Conservation (phyloP, 1,140 invertebrate genomes). For the Penaeus indicus region DNA sequence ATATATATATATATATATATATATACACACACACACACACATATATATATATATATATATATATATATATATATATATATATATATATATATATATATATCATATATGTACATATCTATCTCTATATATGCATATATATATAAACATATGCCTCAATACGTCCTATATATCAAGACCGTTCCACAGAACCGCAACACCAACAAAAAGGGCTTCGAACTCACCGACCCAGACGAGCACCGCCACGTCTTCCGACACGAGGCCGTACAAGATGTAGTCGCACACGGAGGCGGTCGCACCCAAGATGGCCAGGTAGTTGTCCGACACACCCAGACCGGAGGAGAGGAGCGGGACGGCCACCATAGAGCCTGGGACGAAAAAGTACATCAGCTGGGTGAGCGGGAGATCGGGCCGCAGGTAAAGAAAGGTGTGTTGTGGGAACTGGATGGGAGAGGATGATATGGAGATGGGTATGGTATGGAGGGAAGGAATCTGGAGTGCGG, state of each 20-base stretch:
- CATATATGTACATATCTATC: not conserved
- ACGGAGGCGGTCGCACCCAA: slow-evolving; percentile 59
- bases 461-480: too few relatives aligned
- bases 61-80: too few relatives aligned
- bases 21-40: too few relatives aligned
- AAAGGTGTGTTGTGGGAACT: not conserved
- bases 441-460: not conserved
- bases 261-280: slow-evolving; percentile 61
- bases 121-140: too few relatives aligned
- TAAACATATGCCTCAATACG: too few relatives aligned
- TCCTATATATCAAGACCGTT: not conserved
- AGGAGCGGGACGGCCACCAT: slow-evolving; percentile 60
- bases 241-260: slow-evolving; percentile 43
- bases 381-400: not conserved
- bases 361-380: slow-evolving; percentile 51
- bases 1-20: too few relatives aligned
- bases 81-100: too few relatives aligned
- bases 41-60: too few relatives aligned
- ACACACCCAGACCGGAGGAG: slow-evolving; percentile 40
- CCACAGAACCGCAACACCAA: not conserved
- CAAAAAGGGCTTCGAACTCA: not conserved
- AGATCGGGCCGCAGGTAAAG: not conserved
- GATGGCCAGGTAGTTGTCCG: slow-evolving; percentile 59
- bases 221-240: slow-evolving; percentile 63
- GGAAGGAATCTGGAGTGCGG: too few relatives aligned